phyloP scores from a whole-genome alignment of 2,888 invertebrate genomes.

The Drosophila seclusa region DNA sequence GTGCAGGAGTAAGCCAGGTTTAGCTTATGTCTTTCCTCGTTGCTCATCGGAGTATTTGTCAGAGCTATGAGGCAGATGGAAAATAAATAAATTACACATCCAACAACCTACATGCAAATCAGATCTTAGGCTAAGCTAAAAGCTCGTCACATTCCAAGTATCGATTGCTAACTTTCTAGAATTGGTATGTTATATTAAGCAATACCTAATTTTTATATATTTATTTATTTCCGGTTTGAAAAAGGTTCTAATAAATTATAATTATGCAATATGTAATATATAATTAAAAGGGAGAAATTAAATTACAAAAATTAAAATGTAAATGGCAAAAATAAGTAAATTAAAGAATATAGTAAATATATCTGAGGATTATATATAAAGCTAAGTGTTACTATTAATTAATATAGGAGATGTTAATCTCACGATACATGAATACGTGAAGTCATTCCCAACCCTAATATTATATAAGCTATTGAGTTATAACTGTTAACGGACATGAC shows the following conservation, averaged over 20 bases:
- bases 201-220: not conserved
- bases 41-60: slow-evolving; percentile 9
- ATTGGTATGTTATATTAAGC: not conserved
- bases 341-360: not conserved
- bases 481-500: not conserved
- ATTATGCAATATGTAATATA: not conserved
- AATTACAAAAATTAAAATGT: not conserved
- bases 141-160: not conserved
- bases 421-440: not conserved
- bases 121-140: not conserved
- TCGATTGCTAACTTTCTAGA: not conserved
- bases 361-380: not conserved
- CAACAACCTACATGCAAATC: not conserved
- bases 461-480: not conserved
- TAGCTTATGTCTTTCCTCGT: slow-evolving; percentile 11
- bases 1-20: slow-evolving; percentile 13
- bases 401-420: not conserved
- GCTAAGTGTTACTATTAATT: not conserved
- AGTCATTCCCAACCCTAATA: not conserved
- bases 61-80: not conserved
- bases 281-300: not conserved
- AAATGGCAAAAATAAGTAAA: not conserved
- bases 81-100: not conserved
- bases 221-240: not conserved
- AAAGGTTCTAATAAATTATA: not conserved